These are phyloP conservation scores for Pogonomyrmex barbatus DNA, from an alignment of 1,140 invertebrate species.

Conservation along the genomic window DNA sequence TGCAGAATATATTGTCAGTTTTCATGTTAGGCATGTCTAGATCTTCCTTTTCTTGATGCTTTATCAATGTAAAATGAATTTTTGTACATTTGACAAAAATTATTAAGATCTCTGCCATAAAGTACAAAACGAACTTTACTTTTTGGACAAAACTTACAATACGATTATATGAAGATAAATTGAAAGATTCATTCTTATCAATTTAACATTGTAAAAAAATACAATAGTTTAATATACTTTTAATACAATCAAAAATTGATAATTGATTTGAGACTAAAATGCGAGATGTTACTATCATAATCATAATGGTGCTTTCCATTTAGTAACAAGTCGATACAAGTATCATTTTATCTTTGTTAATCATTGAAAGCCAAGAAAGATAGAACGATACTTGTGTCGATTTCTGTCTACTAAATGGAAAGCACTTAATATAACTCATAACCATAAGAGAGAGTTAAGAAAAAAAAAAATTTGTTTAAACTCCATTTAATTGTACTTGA, in stretches of 20 bases:
- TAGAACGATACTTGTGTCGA: too few relatives aligned
- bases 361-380: too few relatives aligned
- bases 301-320: too few relatives aligned
- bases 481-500: too few relatives aligned
- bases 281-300: neutral
- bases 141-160: neutral
- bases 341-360: too few relatives aligned
- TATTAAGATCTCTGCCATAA: constrained; percentile 17
- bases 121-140: constrained; percentile 38
- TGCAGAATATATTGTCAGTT: constrained; percentile 98
- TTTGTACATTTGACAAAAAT: neutral
- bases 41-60: neutral
- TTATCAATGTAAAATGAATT: neutral
- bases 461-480: too few relatives aligned
- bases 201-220: constrained; percentile 12
- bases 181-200: neutral
- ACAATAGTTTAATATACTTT: constrained; percentile 37
- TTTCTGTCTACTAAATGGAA: too few relatives aligned
- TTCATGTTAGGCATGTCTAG: constrained; percentile 91
- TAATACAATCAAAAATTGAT: constrained; percentile 26
- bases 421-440: too few relatives aligned
- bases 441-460: too few relatives aligned
- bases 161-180: constrained; percentile 3
- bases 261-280: neutral
- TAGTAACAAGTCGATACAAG: too few relatives aligned